Evolutionary conservation across 2,797 vertebrate species (phyloP), one percentile per base, ranked within the genome.

Genomic region (Neolamprologus multifasciatus): DNA sequence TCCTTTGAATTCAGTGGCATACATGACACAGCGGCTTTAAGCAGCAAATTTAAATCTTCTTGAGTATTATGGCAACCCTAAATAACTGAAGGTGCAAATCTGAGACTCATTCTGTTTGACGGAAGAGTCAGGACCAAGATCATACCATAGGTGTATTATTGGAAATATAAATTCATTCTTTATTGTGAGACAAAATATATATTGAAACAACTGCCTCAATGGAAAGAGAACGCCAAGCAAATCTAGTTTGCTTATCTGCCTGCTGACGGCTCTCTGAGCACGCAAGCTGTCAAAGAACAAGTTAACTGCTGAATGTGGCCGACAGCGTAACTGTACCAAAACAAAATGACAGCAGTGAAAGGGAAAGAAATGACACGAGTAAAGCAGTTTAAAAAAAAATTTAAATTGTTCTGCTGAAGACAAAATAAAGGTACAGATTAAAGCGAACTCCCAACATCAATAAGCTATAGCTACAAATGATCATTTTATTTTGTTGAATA

Each of bases 131-230:
- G 23, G 43, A 78, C 77, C 84, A 26, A 85, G 54, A 81, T 78
- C 77, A 87, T 40, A 48, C 62, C 71, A 69, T 23, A 7, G 84
- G 67, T 84, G 69, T 88, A 84, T 40, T 62, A 83, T 77, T 91
- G 86, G 87, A 95, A 95, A 93, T 94, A 95, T 95, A 93, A 93
- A 94, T 84, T 83, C n/a, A 88, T 91, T 89, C 87, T 94, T 94
- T 93, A 92, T 93, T 89, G 52, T 76, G 87, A 88, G 89, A 84
- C 62, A 92, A 94, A 92, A 93, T 85, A 91, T 69, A 91, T 82
- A 86, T 82, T 54, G 85, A 40, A 92, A 91, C 82, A 93, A 84
- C 55, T 82, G 69, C 79, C 52, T 89, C 19, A 52, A 9, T 64
- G 80, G 83, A 87, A 79, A 78, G 51, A 64, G 79, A 85, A 77